Evolutionary conservation across 2,888 invertebrate genomes (phyloP).

Genomic region (Phortica magna): DNA sequence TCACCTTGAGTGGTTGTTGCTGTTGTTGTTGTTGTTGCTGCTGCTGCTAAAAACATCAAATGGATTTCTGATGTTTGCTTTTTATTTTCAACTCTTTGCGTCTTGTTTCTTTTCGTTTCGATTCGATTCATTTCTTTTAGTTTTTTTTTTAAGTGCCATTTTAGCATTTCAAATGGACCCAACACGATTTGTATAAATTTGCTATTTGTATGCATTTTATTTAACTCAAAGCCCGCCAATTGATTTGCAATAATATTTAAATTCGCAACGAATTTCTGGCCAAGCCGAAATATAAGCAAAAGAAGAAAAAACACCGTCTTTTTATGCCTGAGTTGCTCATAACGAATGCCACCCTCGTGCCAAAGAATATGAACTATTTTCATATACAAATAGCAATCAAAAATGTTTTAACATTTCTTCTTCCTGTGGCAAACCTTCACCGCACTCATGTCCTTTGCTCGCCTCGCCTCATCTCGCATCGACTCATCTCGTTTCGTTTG

Average conservation of each 20-base stretch:
- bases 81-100: constrained; percentile 64
- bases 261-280: constrained; percentile 41
- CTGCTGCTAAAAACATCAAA: constrained; percentile 60
- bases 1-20: constrained; percentile 1
- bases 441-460: constrained; percentile 64
- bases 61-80: constrained; percentile 75
- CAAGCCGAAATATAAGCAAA: no score
- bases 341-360: constrained; percentile 62
- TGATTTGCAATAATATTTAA: constrained; percentile 75
- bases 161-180: constrained; percentile 70
- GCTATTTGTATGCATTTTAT: constrained; percentile 73
- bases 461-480: constrained; percentile 34
- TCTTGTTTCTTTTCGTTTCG: neutral
- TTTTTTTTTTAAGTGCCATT: constrained; percentile 70
- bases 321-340: constrained; percentile 38
- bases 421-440: constrained; percentile 18
- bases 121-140: constrained; percentile 28
- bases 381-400: constrained; percentile 61
- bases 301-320: neutral
- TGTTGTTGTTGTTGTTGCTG: neutral
- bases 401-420: constrained; percentile 48
- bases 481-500: constrained; percentile 34
- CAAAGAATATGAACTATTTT: constrained; percentile 33
- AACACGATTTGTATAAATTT: constrained; percentile 69
- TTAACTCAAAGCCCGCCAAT: constrained; percentile 56